Percentiles rank a stretch among this genome's conserved stretches.
Evolutionary conservation across 2,113 vertebrate genomes (phyloP).

Genomic region (Apus apus): DNA sequence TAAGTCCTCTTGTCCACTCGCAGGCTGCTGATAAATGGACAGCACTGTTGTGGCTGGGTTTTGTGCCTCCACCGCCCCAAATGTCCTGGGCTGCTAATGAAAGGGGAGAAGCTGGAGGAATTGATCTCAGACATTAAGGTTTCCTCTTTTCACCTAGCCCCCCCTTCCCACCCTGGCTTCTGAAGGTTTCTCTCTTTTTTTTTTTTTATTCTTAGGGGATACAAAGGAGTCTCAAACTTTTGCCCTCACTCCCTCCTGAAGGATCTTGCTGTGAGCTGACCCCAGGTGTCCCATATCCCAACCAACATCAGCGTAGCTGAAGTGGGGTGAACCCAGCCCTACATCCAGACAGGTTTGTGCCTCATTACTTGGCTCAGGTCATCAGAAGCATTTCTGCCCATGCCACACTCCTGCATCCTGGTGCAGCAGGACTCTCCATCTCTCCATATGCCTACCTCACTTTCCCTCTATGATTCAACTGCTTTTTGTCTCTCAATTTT

Average conservation of each 20-base stretch:
- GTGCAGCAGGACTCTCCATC: too few relatives aligned
- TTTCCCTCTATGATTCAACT: too few relatives aligned
- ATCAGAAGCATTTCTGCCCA: neutral
- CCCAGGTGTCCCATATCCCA: neutral
- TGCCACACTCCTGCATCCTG: neutral
- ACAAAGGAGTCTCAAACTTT: neutral
- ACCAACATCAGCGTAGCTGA: accelerated
- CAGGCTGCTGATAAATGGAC: constrained; percentile 29
- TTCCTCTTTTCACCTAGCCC: neutral
- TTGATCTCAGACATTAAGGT: neutral
- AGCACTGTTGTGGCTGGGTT: constrained; percentile 2
- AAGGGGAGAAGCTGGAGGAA: constrained; percentile 22
- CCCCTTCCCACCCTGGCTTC: neutral
- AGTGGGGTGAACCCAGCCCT: neutral
- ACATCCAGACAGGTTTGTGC: accelerated
- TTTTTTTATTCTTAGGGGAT: neutral
- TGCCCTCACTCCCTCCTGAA: neutral
- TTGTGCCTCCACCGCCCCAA: neutral
- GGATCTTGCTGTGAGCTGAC: neutral
- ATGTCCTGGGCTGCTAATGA: neutral
- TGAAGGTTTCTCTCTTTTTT: neutral
- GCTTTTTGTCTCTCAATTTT: too few relatives aligned
- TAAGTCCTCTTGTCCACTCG: constrained; percentile 35
- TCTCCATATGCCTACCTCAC: too few relatives aligned
- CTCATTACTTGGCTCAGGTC: neutral